Conservation (phyloP, 2,888 invertebrate species). For the Cloeon dipterum region DNA sequence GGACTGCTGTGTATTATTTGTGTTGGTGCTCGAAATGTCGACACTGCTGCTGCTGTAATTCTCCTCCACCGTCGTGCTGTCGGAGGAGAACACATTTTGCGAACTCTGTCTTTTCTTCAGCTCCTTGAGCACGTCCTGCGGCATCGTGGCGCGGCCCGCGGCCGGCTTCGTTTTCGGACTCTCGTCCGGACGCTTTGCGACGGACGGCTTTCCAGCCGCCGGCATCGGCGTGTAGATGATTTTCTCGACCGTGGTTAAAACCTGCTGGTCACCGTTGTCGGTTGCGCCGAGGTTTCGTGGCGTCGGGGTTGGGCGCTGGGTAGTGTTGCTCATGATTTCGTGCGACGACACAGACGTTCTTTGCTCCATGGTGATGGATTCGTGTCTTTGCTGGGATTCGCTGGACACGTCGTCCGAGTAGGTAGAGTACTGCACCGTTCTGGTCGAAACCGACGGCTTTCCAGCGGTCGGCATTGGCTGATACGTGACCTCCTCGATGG, state of each 20-base stretch:
- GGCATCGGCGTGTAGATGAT: no score
- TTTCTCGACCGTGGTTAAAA: no score
- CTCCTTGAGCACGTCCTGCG: background rate
- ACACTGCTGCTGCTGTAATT: slow-evolving; percentile 1
- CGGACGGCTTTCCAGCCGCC: slow-evolving; percentile 5
- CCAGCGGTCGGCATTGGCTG: background rate
- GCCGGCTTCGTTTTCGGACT: background rate
- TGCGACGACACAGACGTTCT: no score
- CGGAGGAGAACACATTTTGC: no score
- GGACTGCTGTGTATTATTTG: no score
- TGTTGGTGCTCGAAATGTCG: no score
- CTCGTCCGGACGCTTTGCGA: slow-evolving; percentile 1
- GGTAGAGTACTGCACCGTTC: background rate
- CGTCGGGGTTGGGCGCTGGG: background rate
- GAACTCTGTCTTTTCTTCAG: background rate
- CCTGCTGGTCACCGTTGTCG: no score
- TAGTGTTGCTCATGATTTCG: no score
- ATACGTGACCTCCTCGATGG: background rate
- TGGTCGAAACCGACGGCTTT: background rate
- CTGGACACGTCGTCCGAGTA: no score
- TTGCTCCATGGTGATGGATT: no score
- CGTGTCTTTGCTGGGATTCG: no score
- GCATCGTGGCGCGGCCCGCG: slow-evolving; percentile 1
- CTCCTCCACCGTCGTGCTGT: background rate
- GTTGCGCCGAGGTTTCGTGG: no score